phyloP scores from a whole-genome alignment of 30 jellyfish, hydroid and myxozoan species.

The Aurelia sp. region DNA sequence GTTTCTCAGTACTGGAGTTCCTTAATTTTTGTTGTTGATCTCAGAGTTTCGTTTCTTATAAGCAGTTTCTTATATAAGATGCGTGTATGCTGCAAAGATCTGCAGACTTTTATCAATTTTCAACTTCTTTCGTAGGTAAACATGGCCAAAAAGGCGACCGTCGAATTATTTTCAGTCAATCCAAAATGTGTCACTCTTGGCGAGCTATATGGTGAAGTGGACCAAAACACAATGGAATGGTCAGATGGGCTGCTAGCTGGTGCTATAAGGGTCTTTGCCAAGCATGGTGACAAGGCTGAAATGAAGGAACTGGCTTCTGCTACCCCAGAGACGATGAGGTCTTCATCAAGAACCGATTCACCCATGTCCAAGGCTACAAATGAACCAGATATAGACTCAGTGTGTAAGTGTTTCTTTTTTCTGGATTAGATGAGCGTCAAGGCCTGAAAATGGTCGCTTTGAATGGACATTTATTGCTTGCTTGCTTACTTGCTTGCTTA shows the following conservation, averaged over 20 bases:
- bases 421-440: too few relatives aligned
- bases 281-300: not conserved
- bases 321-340: slow-evolving; percentile 17
- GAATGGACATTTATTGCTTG: too few relatives aligned
- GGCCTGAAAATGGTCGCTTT: too few relatives aligned
- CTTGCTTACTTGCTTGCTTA: too few relatives aligned
- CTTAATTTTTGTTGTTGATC: too few relatives aligned
- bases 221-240: slow-evolving; percentile 87
- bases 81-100: too few relatives aligned
- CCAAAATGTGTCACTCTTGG: slow-evolving; percentile 82
- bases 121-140: not conserved
- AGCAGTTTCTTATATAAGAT: too few relatives aligned
- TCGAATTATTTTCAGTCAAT: slow-evolving; percentile 67
- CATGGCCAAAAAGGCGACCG: slow-evolving; percentile 42
- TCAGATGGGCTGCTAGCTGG: slow-evolving; percentile 82
- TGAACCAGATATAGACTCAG: slow-evolving; percentile 22
- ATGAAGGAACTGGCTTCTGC: slow-evolving; percentile 4
- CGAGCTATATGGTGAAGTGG: slow-evolving; percentile 83
- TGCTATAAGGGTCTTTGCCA: slow-evolving; percentile 65
- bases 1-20: too few relatives aligned
- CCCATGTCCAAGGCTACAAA: slow-evolving; percentile 2
- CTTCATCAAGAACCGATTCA: slow-evolving; percentile 25
- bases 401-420: not conserved
- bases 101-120: too few relatives aligned
- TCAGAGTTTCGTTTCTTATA: too few relatives aligned